These are phyloP conservation scores for Apeltes quadracus DNA, from an alignment of 2,113 vertebrate genomes.

Conservation along the genomic window DNA sequence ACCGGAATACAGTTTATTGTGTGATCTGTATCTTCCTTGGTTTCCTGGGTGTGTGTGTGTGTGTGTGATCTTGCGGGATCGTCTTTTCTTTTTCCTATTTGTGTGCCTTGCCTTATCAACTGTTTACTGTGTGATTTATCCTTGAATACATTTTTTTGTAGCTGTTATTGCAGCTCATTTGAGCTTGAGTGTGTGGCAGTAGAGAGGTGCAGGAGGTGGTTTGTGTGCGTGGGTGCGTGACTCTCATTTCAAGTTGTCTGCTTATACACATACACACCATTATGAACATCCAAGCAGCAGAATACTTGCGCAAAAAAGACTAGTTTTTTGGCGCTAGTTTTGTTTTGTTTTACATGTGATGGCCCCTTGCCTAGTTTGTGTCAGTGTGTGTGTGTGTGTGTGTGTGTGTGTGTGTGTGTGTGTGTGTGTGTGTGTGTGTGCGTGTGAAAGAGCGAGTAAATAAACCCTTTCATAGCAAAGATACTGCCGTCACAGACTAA, in stretches of 20 bases:
- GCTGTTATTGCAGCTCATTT: conserved; percentile 60
- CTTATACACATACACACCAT: conserved; percentile 69
- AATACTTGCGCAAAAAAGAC: conserved; percentile 61
- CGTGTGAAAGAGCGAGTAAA: background rate
- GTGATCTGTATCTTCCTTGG: conserved; percentile 38
- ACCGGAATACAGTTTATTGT: conserved; percentile 38
- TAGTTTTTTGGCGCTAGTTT: no score
- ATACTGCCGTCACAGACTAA: background rate
- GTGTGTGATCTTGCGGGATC: background rate
- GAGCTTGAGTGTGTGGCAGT: conserved; percentile 44
- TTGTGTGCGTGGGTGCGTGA: conserved; percentile 12
- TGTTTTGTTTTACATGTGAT: conserved; percentile 5
- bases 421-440: background rate
- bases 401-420: background rate
- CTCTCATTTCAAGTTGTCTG: conserved; percentile 37
- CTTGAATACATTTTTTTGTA: conserved; percentile 60
- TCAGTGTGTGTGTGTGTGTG: background rate
- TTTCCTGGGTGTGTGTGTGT: conserved; percentile 7
- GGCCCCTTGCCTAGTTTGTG: background rate
- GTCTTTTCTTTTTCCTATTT: conserved; percentile 33
- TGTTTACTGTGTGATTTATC: conserved; percentile 66
- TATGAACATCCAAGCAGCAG: conserved; percentile 68
- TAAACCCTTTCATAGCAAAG: background rate
- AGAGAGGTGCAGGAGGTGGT: conserved; percentile 26
- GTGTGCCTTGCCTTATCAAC: conserved; percentile 52